Evolutionary conservation across 2,888 invertebrate species (phyloP), one percentile per base, ranked within the genome.

Genomic region (Ethmia dodecea): DNA sequence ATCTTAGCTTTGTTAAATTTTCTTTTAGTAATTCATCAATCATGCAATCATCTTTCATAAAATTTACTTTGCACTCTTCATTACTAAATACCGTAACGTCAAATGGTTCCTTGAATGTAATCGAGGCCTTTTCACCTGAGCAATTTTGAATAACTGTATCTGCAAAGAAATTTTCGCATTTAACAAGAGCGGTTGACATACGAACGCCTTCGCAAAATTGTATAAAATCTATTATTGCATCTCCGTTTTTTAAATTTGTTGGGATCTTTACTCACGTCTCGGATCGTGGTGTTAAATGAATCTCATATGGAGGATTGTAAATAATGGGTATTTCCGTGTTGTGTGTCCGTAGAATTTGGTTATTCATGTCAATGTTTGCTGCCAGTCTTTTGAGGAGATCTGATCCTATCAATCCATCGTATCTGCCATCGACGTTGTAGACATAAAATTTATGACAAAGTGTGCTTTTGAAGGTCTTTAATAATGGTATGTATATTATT

Each of bases 371-470:
- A n/a, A 36, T 36, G 4, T 30, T 40, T 14, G 45, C 45, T 1
- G 32, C 30, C 26, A 44, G 18, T 26, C 40, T 33, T 31, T 41
- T 38, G n/a, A 45, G 28, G 30, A 45, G 20, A 10, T 49, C 42
- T 10, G 28, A 37, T 5, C 46, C 46, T 27, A 49, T 46, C 9
- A 45, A 14, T 15, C 45, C 42, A 29, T 40, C 49, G 10, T 43
- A 45, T 8, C 31, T 15, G 12, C 27, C 10, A 11, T 47, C 47
- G 12, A 49, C 41, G 6, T 37, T 22, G 31, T 47, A 47, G 5
- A 35, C 13, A 28, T 47, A 45, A 40, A 47, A 47, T 26, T 45
- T 45, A 26, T 47, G 45, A 14, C 8, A 15, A 14, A 36, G 20
- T 3, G 22, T 18, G 9, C 12, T 31, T 22, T 12, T 33, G 20